Conservation (phyloP, 2,113 vertebrate species). For the Ophthalmotilapia sp. region DNA sequence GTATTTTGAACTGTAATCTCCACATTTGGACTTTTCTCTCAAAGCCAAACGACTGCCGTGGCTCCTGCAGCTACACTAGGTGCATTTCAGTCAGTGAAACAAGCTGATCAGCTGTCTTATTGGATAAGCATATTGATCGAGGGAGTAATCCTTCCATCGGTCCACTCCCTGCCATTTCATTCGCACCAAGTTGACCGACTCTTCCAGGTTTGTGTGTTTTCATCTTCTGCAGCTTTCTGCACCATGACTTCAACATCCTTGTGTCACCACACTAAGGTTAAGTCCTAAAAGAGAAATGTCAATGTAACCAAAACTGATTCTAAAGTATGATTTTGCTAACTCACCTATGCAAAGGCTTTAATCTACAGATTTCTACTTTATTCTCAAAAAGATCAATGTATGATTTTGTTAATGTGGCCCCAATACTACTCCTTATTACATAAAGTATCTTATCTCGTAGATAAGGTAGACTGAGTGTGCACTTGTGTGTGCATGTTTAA, state of each 20-base stretch:
- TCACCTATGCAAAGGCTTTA: rapidly evolving
- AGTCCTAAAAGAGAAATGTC: background rate
- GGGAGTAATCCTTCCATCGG: background rate
- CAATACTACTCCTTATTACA: background rate
- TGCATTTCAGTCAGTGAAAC: background rate
- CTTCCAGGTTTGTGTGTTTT: background rate
- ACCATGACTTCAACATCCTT: background rate
- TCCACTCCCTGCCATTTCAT: background rate
- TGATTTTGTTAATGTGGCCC: background rate
- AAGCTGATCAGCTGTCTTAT: background rate
- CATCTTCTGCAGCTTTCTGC: background rate
- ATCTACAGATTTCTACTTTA: background rate
- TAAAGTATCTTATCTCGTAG: rapidly evolving
- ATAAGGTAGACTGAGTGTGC: background rate
- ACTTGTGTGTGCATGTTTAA: background rate
- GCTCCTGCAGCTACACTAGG: background rate
- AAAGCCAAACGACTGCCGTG: background rate
- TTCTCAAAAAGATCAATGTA: background rate
- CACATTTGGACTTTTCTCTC: background rate
- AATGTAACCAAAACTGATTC: rapidly evolving
- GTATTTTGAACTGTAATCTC: rapidly evolving
- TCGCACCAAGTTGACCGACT: background rate
- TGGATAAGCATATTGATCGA: rapidly evolving
- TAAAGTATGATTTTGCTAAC: background rate
- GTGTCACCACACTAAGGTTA: background rate